Evolutionary conservation across 1,140 invertebrate genomes (phyloP).

Genomic region (Euura saliciscinereae): DNA sequence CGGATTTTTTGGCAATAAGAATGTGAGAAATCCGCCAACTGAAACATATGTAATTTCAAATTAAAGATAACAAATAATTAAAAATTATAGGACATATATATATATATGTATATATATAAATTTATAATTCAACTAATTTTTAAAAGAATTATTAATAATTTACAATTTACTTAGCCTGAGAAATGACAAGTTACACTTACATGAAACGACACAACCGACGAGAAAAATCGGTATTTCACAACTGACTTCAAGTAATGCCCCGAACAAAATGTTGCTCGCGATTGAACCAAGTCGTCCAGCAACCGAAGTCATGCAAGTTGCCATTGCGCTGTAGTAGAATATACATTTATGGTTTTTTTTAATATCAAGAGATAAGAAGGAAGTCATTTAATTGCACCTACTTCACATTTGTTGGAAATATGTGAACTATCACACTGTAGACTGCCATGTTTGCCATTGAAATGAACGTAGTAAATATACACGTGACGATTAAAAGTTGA

Average conservation of each 20-base stretch:
- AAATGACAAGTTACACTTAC: constrained; percentile 26
- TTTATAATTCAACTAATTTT: no score
- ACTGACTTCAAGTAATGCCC: constrained; percentile 51
- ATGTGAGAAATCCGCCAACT: not conserved
- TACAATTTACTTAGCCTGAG: no score
- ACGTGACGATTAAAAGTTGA: constrained; percentile 54
- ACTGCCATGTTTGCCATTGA: constrained; percentile 60
- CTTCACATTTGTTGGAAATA: constrained; percentile 53
- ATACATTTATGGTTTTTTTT: not conserved
- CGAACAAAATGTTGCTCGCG: constrained; percentile 56
- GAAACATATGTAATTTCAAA: no score
- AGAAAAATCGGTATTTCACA: constrained; percentile 54
- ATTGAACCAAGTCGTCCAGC: constrained; percentile 56
- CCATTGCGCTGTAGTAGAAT: constrained; percentile 43
- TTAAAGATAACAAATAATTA: no score
- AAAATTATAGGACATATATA: no score
- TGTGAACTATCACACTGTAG: constrained; percentile 56
- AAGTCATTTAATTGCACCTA: not conserved
- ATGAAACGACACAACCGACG: constrained; percentile 44
- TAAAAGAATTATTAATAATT: no score
- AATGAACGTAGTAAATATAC: constrained; percentile 59
- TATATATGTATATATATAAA: no score
- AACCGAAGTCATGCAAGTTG: constrained; percentile 51
- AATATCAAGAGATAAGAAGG: not conserved
- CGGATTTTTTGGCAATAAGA: not conserved